These are phyloP conservation scores for Tribolium castaneum DNA, from an alignment of 1,140 invertebrate genomes.

Conservation along the genomic window DNA sequence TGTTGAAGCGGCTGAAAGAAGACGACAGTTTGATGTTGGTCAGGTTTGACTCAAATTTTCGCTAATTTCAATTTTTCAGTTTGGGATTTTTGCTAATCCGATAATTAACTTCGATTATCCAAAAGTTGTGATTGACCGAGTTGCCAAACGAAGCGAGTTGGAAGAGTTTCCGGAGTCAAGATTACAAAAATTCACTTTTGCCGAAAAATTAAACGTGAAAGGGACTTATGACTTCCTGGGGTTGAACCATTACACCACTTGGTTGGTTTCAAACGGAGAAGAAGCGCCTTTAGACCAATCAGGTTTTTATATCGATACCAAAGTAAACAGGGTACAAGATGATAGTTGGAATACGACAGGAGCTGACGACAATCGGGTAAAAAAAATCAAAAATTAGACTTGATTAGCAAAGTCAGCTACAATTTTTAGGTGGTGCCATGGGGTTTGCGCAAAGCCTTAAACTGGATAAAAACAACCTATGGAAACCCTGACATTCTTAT, in stretches of 20 bases:
- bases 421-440: constrained; percentile 46
- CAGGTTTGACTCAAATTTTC: constrained; percentile 43
- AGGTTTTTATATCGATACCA: constrained; percentile 18
- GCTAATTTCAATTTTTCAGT: constrained; percentile 57
- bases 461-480: constrained; percentile 46
- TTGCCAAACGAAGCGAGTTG: constrained; percentile 67
- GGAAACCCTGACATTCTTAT: constrained; percentile 35
- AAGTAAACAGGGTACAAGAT: constrained; percentile 7
- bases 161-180: constrained; percentile 71
- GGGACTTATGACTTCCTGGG: constrained; percentile 74
- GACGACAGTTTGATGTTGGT: constrained; percentile 44
- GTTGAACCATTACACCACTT: constrained; percentile 70
- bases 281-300: not conserved
- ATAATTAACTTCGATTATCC: constrained; percentile 76
- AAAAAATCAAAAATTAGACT: not conserved
- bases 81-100: constrained; percentile 72
- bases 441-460: constrained; percentile 52
- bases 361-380: not conserved
- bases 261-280: not conserved
- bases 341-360: not conserved
- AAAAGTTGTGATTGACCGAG: constrained; percentile 68
- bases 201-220: constrained; percentile 69
- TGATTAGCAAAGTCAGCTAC: not conserved
- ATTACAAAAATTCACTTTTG: constrained; percentile 70
- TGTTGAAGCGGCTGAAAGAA: constrained; percentile 43